These are phyloP conservation scores for Harpalus rubripes DNA, from an alignment of 2,888 invertebrate species.

Conservation along the genomic window DNA sequence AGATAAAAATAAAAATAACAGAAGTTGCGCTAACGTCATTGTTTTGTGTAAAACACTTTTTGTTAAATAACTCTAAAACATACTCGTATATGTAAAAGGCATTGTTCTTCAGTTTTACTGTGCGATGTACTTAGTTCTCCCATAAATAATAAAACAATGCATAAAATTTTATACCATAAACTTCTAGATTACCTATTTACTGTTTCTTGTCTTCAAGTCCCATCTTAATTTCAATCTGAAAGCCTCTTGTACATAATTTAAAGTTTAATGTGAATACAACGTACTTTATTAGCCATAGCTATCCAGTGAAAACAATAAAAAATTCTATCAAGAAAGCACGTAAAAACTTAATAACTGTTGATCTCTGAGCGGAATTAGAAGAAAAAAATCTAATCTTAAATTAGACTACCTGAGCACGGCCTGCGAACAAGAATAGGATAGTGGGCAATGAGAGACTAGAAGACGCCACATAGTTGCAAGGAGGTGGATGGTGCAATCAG, in stretches of 20 bases:
- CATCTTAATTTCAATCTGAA: slow-evolving; percentile 43
- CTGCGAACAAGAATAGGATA: not conserved
- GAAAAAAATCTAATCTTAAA: slow-evolving; percentile 50
- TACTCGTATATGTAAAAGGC: not conserved
- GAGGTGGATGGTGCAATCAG: not conserved
- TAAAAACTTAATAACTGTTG: slow-evolving; percentile 62
- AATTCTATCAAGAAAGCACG: slow-evolving; percentile 42
- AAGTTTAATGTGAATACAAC: slow-evolving; percentile 28
- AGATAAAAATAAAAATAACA: no score
- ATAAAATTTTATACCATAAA: not conserved
- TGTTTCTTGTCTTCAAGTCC: slow-evolving; percentile 11
- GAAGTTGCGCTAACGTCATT: no score
- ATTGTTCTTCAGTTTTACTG: not conserved
- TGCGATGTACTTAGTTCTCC: not conserved
- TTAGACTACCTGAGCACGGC: slow-evolving; percentile 53
- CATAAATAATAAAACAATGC: not conserved
- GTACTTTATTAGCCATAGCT: slow-evolving; percentile 35
- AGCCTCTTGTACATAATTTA: slow-evolving; percentile 23
- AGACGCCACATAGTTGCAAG: slow-evolving; percentile 12
- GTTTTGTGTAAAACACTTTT: no score
- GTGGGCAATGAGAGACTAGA: not conserved
- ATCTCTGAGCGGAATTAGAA: slow-evolving; percentile 53
- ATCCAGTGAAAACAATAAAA: slow-evolving; percentile 34
- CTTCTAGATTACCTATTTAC: not conserved
- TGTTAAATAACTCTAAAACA: not conserved